phyloP scores from a whole-genome alignment of 2,113 vertebrate species.

The Paradoxurus hermaphroditus region DNA sequence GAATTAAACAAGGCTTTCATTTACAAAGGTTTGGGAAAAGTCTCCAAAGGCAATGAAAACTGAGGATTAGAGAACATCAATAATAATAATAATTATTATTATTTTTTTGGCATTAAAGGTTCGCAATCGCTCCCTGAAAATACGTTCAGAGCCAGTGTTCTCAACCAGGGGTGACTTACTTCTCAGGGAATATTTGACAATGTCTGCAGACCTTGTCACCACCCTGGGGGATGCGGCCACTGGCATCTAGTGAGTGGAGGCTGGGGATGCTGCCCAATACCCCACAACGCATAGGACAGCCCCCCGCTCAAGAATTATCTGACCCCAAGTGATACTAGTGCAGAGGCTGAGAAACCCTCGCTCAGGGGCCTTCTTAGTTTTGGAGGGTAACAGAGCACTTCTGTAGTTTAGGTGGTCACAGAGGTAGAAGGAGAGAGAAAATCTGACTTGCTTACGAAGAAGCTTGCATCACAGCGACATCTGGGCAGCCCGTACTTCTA shows the following conservation, averaged over 20 bases:
- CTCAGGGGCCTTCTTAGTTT: neutral
- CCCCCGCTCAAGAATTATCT: neutral
- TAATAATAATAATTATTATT: neutral
- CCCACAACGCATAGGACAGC: neutral
- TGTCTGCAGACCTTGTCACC: neutral
- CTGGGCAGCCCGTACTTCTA: neutral
- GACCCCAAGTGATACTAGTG: neutral
- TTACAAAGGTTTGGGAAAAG: neutral
- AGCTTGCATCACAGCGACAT: neutral
- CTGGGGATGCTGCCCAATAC: too few species aligned
- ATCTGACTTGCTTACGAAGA: neutral
- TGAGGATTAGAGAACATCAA: neutral
- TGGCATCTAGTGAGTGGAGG: neutral
- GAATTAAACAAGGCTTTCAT: neutral
- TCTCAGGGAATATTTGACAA: neutral
- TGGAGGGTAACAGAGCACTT: neutral
- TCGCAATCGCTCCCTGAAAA: neutral
- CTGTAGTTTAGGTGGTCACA: neutral
- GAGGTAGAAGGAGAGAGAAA: neutral
- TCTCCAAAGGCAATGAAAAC: neutral
- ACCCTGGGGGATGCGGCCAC: neutral
- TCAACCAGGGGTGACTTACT: neutral
- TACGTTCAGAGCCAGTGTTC: neutral
- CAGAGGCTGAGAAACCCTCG: neutral
- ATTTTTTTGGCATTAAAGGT: neutral